Evolutionary conservation across 1,140 invertebrate species (phyloP).

Genomic region (Lysiphlebus fabarum): DNA sequence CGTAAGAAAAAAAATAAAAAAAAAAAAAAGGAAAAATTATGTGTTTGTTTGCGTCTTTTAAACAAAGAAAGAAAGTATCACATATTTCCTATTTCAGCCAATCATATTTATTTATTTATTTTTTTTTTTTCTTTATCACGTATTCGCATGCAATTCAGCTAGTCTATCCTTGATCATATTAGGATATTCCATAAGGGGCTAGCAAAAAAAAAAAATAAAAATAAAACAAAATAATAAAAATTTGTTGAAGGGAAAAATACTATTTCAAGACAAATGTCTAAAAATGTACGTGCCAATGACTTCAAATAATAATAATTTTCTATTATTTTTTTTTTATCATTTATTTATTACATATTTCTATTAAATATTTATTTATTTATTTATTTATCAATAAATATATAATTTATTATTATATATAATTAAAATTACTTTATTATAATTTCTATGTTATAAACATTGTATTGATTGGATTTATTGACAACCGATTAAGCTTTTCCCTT

Average conservation of each 20-base stretch:
- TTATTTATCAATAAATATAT: no score
- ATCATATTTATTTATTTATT: neutral
- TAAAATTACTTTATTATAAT: no score
- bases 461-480: neutral
- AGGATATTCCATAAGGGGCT: conserved; percentile 19
- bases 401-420: no score
- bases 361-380: neutral
- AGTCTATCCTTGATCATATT: conserved; percentile 18
- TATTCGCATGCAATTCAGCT: conserved; percentile 1
- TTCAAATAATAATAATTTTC: conserved; percentile 11
- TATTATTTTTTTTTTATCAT: conserved; percentile 6
- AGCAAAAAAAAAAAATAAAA: neutral
- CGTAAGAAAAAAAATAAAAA: conserved; percentile 12
- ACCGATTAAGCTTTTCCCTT: conserved; percentile 10
- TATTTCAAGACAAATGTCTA: conserved; percentile 6
- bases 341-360: neutral
- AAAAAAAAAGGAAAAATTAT: neutral
- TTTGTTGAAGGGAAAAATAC: conserved; percentile 13
- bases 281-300: conserved; percentile 16
- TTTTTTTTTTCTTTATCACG: conserved; percentile 6
- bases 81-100: neutral
- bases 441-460: no score
- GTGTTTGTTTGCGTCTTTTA: conserved; percentile 25
- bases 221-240: no score
- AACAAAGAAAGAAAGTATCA: conserved; percentile 5